Base-by-base conservation (phyloP, 2,113 vertebrate species). In the Plectropomus leopardus region DNA sequence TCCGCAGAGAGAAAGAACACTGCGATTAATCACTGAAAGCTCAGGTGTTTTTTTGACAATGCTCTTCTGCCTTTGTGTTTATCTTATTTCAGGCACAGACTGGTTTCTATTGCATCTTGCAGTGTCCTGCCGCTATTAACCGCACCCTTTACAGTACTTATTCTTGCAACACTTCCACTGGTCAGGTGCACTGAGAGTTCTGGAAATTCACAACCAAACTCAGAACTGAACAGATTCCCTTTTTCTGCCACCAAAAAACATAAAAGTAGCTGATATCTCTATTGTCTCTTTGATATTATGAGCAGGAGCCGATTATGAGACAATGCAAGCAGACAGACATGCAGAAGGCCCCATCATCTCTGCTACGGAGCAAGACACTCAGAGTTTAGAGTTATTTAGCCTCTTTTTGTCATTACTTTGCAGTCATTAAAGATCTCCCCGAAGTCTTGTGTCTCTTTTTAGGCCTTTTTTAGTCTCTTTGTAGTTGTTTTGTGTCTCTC, bases 111-210 rank as follows among this genome's bases (percentile, higher is more conserved):
- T 44, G 48, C 3, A 1, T 67, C 59, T 53, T 44, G 26, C 1
- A n/a, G 5, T 64, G 11, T 34, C 67, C 67, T 73, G 67, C 72
- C 66, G 80, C 42, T 48, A 36, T 5, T 24, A 40, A 40, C 68
- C 58, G 67, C 92, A 86, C 90, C 88, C 63, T 86, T 28, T 0
- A 14, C 55, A 23, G 24, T 11, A 55, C 5, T n/a, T n/a, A 14
- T n/a, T 58, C 44, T 11, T 42, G 40, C 48, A 71, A 4, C 61
- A 40, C 21, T 5, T 16, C 1, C 1, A 2, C 8, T 47, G 26
- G 34, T 51, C n/a, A 23, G 30, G 2, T 24, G 3, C 7, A 7
- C 26, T 53, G 19, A 50, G 13, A 77, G 40, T 9, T 58, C 50
- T 86, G 76, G 77, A 88, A 87, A 76, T 63, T 72, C 82, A 36